Conservation (phyloP, 2,888 invertebrate species). For the Torymus tubicola region DNA sequence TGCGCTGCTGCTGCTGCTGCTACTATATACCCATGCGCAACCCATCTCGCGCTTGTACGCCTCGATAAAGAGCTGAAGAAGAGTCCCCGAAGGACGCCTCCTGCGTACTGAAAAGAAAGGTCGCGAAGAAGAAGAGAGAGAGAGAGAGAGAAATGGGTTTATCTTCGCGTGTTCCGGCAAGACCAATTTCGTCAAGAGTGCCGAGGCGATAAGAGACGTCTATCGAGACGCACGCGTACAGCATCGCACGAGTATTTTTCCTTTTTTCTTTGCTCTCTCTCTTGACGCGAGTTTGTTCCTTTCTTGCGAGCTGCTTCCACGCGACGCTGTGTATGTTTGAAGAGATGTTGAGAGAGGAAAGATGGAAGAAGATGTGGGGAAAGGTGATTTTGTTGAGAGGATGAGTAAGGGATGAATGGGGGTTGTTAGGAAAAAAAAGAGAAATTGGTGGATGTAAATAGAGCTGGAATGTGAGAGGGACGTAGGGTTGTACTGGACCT, state of each 20-base stretch:
- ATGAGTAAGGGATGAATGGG: no score
- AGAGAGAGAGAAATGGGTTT: constrained; percentile 18
- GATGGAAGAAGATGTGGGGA: no score
- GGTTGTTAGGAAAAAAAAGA: no score
- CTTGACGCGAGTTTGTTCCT: no score
- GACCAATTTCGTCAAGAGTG: constrained; percentile 37
- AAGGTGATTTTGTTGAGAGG: no score
- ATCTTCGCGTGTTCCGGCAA: constrained; percentile 20
- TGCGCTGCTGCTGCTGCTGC: background rate
- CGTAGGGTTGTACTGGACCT: no score
- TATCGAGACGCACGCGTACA: constrained; percentile 14
- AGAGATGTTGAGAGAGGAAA: no score
- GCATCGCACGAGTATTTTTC: background rate
- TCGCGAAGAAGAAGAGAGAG: background rate
- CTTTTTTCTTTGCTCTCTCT: background rate
- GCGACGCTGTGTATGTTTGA: no score
- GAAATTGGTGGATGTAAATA: no score
- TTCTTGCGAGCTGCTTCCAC: no score
- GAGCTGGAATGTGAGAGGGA: no score
- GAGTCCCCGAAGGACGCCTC: background rate
- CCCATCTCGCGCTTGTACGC: background rate
- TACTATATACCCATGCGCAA: background rate
- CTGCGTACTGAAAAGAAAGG: background rate
- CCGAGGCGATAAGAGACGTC: constrained; percentile 7
- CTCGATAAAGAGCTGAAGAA: constrained; percentile 21